Conservation (phyloP, 2,113 vertebrate genomes). For the Plotosus lineatus region DNA sequence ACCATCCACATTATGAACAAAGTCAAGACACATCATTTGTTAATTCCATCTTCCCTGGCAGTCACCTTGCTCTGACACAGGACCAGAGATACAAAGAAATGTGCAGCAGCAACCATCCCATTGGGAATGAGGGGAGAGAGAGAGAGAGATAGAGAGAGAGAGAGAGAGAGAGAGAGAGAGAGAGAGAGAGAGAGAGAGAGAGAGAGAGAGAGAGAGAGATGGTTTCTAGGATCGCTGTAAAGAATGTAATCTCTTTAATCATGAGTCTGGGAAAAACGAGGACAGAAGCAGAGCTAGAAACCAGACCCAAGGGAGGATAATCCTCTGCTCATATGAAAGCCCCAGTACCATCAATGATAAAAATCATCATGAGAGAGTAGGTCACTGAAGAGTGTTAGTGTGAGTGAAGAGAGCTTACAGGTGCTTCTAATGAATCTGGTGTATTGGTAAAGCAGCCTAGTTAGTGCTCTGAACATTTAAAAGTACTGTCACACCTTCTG, state of each 20-base stretch:
- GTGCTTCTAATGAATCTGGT: slow-evolving; percentile 34
- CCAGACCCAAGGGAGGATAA: slow-evolving; percentile 43
- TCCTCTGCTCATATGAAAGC: slow-evolving; percentile 27
- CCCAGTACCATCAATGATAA: slow-evolving; percentile 41
- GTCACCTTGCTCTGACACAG: slow-evolving; percentile 40
- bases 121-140: no score
- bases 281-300: slow-evolving; percentile 40
- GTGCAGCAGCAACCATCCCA: not conserved
- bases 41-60: slow-evolving; percentile 34
- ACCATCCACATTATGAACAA: not conserved
- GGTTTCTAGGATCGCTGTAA: slow-evolving; percentile 26
- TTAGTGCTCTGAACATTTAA: slow-evolving; percentile 16
- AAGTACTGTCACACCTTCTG: not conserved
- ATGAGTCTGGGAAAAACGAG: slow-evolving; percentile 34
- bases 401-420: slow-evolving; percentile 3
- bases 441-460: slow-evolving; percentile 26
- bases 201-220: not conserved
- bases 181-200: slow-evolving; percentile 5
- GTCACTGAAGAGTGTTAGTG: not conserved
- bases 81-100: slow-evolving; percentile 13
- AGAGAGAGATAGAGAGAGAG: no score
- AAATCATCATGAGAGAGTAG: slow-evolving; percentile 22
- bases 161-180: not conserved
- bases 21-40: slow-evolving; percentile 32
- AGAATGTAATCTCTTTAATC: slow-evolving; percentile 53